A percentile compares a stretch with the other conserved stretches of the same genome.
These are phyloP conservation scores for Tipula vernalis DNA, from an alignment of 2,888 invertebrate genomes.

Conservation along the genomic window DNA sequence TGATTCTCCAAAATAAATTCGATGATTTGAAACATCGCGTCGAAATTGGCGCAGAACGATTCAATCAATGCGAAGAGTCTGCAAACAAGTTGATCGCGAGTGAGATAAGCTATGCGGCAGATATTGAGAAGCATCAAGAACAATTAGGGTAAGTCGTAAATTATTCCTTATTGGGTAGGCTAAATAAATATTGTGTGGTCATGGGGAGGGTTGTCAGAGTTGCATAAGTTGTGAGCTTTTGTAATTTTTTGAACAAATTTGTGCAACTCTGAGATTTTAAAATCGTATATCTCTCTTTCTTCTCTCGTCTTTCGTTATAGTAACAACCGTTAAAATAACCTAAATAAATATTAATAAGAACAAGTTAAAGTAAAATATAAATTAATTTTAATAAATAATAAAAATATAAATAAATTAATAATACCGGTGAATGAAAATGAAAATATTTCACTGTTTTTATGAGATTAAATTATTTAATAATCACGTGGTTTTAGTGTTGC, in stretches of 20 bases:
- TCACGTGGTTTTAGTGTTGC: too few relatives aligned
- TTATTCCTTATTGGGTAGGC: not conserved
- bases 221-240: not conserved
- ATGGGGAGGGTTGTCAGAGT: not conserved
- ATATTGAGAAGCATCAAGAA: slow-evolving; percentile 76
- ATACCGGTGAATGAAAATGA: too few relatives aligned
- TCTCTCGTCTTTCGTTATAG: too few relatives aligned
- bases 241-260: not conserved
- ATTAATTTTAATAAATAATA: too few relatives aligned
- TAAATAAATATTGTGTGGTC: not conserved
- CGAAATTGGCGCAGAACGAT: slow-evolving; percentile 79
- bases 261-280: not conserved
- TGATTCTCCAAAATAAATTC: slow-evolving; percentile 78
- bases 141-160: slow-evolving; percentile 58
- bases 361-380: too few relatives aligned
- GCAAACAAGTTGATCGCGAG: slow-evolving; percentile 78
- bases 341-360: too few relatives aligned
- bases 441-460: too few relatives aligned
- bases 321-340: too few relatives aligned
- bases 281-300: slow-evolving; percentile 8
- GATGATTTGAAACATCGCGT: slow-evolving; percentile 86
- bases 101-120: slow-evolving; percentile 72
- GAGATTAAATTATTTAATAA: too few relatives aligned
- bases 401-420: too few relatives aligned
- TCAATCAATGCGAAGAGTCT: slow-evolving; percentile 78